Percentiles rank a stretch among this genome's conserved stretches.
Evolutionary conservation across 1,140 invertebrate species (phyloP).

Genomic region (Maniola jurtina): DNA sequence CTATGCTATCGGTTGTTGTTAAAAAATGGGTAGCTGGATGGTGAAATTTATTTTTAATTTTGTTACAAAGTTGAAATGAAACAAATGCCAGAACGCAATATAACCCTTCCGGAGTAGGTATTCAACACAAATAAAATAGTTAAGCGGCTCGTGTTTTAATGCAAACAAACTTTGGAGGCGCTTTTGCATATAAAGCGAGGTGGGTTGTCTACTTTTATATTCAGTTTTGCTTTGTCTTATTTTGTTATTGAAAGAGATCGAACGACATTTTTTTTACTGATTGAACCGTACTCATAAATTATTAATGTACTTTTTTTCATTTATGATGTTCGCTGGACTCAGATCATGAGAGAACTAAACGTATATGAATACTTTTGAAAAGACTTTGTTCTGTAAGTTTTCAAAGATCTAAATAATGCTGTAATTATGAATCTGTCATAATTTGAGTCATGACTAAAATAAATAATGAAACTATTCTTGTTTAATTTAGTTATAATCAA

Average conservation of each 20-base stretch:
- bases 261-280: slow-evolving; percentile 38
- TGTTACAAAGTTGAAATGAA: slow-evolving; percentile 50
- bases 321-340: slow-evolving; percentile 41
- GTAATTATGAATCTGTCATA: slow-evolving; percentile 51
- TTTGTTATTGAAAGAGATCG: slow-evolving; percentile 51
- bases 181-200: slow-evolving; percentile 79
- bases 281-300: slow-evolving; percentile 17
- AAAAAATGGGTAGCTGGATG: slow-evolving; percentile 48
- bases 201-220: slow-evolving; percentile 77
- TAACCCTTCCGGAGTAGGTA: slow-evolving; percentile 72
- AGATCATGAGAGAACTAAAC: slow-evolving; percentile 56
- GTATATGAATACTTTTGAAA: neutral
- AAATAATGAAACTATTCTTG: slow-evolving; percentile 39
- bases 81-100: slow-evolving; percentile 78
- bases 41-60: slow-evolving; percentile 35
- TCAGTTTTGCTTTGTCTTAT: slow-evolving; percentile 77
- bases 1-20: slow-evolving; percentile 42
- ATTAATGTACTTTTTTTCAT: slow-evolving; percentile 32
- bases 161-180: slow-evolving; percentile 79
- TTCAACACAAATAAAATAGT: slow-evolving; percentile 77
- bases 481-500: slow-evolving; percentile 41
- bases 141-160: slow-evolving; percentile 79
- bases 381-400: too few species aligned
- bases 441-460: slow-evolving; percentile 46
- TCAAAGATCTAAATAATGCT: neutral